Percentiles rank a stretch among this genome's conserved stretches.
These are phyloP conservation scores for Latrodectus elegans DNA, from an alignment of 2,888 invertebrate genomes.

Conservation along the genomic window DNA sequence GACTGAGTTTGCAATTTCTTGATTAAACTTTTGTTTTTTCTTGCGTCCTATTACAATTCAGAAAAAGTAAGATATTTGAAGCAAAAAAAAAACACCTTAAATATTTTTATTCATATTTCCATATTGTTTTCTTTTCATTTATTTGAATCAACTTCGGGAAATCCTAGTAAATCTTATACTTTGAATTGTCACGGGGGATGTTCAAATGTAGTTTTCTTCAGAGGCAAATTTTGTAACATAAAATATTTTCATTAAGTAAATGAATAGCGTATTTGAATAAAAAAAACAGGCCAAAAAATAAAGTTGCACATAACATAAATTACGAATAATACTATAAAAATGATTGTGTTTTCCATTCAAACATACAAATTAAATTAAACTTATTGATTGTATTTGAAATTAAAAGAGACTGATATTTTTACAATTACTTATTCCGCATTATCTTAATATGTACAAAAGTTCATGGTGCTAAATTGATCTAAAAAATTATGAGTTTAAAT, in stretches of 20 bases:
- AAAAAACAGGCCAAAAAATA: too few relatives aligned
- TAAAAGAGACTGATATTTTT: too few relatives aligned
- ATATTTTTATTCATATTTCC: constrained; percentile 40
- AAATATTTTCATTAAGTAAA: neutral
- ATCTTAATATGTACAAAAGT: too few relatives aligned
- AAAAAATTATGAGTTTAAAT: too few relatives aligned
- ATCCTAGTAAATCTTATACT: neutral
- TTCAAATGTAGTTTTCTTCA: neutral
- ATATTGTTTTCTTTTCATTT: constrained; percentile 8
- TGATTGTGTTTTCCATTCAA: too few relatives aligned
- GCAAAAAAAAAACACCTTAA: constrained; percentile 30
- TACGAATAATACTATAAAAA: too few relatives aligned
- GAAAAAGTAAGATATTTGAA: constrained; percentile 34
- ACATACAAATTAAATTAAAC: too few relatives aligned
- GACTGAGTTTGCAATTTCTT: constrained; percentile 29
- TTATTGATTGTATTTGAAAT: too few relatives aligned
- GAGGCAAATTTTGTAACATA: neutral
- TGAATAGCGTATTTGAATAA: neutral
- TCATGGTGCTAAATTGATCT: too few relatives aligned
- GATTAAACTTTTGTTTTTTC: constrained; percentile 42
- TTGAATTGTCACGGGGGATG: constrained; percentile 1
- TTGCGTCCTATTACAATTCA: constrained; percentile 33
- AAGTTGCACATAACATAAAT: too few relatives aligned
- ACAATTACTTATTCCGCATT: too few relatives aligned
- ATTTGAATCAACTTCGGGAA: neutral